Conservation (phyloP, 2,888 invertebrate species). For the Thecocarcelia acutangulata region DNA sequence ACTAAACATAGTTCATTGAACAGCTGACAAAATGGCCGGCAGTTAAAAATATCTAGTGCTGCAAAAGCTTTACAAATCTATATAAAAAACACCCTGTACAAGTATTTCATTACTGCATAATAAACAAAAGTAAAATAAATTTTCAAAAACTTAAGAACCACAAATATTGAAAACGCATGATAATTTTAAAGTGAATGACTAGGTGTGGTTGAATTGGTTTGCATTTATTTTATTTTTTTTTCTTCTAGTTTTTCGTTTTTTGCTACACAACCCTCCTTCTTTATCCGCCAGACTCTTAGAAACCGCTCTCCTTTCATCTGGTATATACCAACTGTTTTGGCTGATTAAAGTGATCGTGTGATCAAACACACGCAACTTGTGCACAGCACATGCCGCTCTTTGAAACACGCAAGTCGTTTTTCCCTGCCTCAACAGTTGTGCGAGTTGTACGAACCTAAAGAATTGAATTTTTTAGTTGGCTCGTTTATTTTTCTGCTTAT, state of each 20-base stretch:
- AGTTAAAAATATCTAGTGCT: too few species aligned
- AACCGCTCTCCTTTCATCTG: conserved; percentile 14
- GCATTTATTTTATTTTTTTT: too few species aligned
- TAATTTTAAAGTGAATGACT: conserved; percentile 61
- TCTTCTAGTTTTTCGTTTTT: too few species aligned
- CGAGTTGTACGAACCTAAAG: too few species aligned
- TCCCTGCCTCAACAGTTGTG: background rate
- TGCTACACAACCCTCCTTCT: background rate
- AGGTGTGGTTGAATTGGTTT: conserved; percentile 63
- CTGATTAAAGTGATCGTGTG: conserved; percentile 67
- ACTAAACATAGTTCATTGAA: too few species aligned
- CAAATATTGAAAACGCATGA: conserved; percentile 60
- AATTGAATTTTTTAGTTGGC: conserved; percentile 37
- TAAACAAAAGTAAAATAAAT: conserved; percentile 5
- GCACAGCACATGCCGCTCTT: conserved; percentile 69
- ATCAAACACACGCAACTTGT: conserved; percentile 70
- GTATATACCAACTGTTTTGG: conserved; percentile 25
- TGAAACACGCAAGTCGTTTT: conserved; percentile 56
- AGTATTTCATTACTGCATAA: too few species aligned
- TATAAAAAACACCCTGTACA: too few species aligned
- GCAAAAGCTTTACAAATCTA: too few species aligned
- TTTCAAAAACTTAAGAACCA: conserved; percentile 53
- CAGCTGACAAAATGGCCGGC: too few species aligned
- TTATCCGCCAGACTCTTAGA: background rate
- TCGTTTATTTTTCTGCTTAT: background rate